A percentile compares a stretch with the other conserved stretches of the same genome.
Conservation (phyloP, 2,797 vertebrate species). For the Balearica regulorum region DNA sequence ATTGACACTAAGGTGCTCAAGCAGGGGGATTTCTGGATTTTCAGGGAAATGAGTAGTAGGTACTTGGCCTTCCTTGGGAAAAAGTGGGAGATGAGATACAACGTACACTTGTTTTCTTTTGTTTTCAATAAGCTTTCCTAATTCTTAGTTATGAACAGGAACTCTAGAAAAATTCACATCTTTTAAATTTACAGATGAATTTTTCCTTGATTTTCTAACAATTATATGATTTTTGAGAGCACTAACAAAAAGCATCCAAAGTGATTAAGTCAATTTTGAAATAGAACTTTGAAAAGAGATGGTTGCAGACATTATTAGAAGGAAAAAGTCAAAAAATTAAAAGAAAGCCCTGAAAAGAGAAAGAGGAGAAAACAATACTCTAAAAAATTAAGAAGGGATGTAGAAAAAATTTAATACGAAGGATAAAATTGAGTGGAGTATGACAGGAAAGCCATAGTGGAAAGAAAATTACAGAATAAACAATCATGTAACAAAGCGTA, state of each 20-base stretch:
- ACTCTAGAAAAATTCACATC: neutral
- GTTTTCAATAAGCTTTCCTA: neutral
- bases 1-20: neutral
- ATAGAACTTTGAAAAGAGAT: neutral
- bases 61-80: neutral
- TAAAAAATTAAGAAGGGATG: neutral
- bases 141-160: neutral
- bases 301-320: neutral
- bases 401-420: neutral
- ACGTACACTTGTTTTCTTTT: neutral
- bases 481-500: neutral
- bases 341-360: neutral
- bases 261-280: neutral
- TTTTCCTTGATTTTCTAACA: neutral
- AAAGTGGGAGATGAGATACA: neutral
- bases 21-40: neutral
- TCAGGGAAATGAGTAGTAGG: neutral
- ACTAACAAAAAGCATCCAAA: neutral
- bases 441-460: neutral
- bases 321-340: neutral
- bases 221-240: neutral
- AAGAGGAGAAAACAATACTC: neutral
- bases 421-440: neutral
- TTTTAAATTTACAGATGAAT: neutral
- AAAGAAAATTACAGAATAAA: neutral